These are phyloP conservation scores for Tryphoninae sp. DNA, from an alignment of 2,888 invertebrate genomes.

Conservation along the genomic window DNA sequence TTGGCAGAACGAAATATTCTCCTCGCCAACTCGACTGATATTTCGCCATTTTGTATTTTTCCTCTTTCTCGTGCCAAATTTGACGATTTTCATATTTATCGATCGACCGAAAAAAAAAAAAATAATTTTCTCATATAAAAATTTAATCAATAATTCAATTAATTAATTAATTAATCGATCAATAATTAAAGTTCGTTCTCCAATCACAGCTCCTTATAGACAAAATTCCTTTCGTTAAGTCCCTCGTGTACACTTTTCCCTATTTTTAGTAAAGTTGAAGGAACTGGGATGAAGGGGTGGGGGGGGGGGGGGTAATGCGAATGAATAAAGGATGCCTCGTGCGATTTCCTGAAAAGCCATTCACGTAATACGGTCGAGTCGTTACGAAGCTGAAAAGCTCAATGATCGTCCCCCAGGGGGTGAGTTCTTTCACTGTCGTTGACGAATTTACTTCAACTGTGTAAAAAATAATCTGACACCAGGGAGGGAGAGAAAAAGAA, in stretches of 20 bases:
- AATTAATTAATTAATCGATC: too few relatives aligned
- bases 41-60: too few relatives aligned
- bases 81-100: too few relatives aligned
- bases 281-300: not conserved
- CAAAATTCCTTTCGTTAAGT: too few relatives aligned
- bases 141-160: too few relatives aligned
- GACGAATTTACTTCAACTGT: constrained; percentile 10
- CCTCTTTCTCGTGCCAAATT: too few relatives aligned
- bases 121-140: too few relatives aligned
- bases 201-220: too few relatives aligned
- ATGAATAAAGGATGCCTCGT: not conserved
- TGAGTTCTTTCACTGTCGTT: constrained; percentile 32
- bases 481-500: constrained; percentile 28
- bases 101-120: too few relatives aligned
- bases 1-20: not conserved
- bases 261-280: not conserved
- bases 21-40: too few relatives aligned
- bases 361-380: constrained; percentile 8
- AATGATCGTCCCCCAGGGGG: constrained; percentile 13
- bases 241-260: too few relatives aligned
- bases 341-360: not conserved
- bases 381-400: constrained; percentile 14
- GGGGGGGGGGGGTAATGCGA: not conserved
- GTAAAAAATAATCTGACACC: not conserved
- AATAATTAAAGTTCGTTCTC: too few relatives aligned